Conservation (phyloP, 2,888 invertebrate genomes). For the Napeogenes sylphis region DNA sequence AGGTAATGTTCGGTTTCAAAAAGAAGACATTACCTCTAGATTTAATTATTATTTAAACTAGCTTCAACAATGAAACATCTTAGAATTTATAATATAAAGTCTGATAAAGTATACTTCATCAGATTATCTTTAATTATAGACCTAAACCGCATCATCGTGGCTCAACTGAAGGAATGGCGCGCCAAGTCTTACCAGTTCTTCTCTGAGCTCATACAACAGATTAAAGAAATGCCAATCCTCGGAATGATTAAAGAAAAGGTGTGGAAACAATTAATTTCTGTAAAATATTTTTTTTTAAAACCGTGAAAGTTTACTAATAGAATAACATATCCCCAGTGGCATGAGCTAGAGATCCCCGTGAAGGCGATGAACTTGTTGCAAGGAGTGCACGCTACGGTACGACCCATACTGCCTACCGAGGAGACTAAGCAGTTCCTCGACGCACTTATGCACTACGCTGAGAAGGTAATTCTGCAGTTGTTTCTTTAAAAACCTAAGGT, state of each 20-base stretch:
- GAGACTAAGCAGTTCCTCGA: slow-evolving; percentile 80
- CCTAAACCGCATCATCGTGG: slow-evolving; percentile 61
- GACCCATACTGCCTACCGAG: slow-evolving; percentile 79
- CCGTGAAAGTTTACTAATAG: too few species aligned
- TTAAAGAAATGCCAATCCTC: slow-evolving; percentile 65
- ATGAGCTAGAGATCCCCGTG: slow-evolving; percentile 77
- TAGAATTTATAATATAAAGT: neutral
- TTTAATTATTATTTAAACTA: too few species aligned
- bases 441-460: slow-evolving; percentile 78
- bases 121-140: slow-evolving; percentile 41
- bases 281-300: too few species aligned
- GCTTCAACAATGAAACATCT: neutral
- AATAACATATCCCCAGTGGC: slow-evolving; percentile 41
- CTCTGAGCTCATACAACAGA: slow-evolving; percentile 51
- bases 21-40: too few species aligned
- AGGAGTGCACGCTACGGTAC: slow-evolving; percentile 75
- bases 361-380: slow-evolving; percentile 72
- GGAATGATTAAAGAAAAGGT: slow-evolving; percentile 62
- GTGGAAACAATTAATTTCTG: slow-evolving; percentile 9
- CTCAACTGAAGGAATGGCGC: slow-evolving; percentile 65
- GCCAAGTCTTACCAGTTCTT: slow-evolving; percentile 47
- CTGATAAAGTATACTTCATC: too few species aligned
- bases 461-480: slow-evolving; percentile 70
- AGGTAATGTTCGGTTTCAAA: slow-evolving; percentile 48
- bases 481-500: neutral